A percentile compares a stretch with the other conserved stretches of the same genome.
Conservation (phyloP, 2,113 vertebrate genomes). For the Scalopus aquaticus region DNA sequence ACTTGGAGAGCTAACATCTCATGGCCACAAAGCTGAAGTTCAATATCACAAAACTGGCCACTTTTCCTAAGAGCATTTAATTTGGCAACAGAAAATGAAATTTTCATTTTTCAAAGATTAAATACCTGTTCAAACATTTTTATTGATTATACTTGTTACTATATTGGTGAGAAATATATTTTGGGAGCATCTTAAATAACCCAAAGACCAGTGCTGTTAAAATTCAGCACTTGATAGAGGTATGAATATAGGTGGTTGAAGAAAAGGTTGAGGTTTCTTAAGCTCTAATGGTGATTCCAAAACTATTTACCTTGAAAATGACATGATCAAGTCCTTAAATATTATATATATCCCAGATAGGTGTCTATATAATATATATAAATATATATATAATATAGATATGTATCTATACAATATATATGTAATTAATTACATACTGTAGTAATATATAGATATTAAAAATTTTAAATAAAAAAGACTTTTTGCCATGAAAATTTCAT, state of each 20-base stretch:
- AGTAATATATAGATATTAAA: neutral
- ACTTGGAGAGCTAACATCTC: conserved; percentile 98
- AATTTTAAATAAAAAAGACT: neutral
- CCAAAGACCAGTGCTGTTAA: conserved; percentile 77
- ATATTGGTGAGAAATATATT: conserved; percentile 76
- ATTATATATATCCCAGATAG: too few relatives aligned
- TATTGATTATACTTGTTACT: conserved; percentile 75
- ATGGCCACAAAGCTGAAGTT: conserved; percentile 97
- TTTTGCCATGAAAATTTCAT: neutral
- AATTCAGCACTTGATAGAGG: conserved; percentile 82
- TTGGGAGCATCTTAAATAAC: conserved; percentile 76
- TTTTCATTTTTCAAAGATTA: conserved; percentile 98
- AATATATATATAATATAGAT: neutral
- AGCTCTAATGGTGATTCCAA: conserved; percentile 89
- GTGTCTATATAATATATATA: too few relatives aligned
- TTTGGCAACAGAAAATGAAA: conserved; percentile 97
- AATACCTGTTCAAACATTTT: conserved; percentile 98
- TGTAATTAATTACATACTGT: neutral
- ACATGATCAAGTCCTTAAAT: conserved; percentile 95
- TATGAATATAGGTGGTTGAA: conserved; percentile 82
- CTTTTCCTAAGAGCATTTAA: conserved; percentile 98
- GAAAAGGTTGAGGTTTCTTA: conserved; percentile 82
- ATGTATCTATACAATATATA: neutral
- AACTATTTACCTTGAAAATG: conserved; percentile 97
- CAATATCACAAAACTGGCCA: conserved; percentile 98